phyloP scores from a whole-genome alignment of 2,797 vertebrate species.

The Cottoperca gobio region DNA sequence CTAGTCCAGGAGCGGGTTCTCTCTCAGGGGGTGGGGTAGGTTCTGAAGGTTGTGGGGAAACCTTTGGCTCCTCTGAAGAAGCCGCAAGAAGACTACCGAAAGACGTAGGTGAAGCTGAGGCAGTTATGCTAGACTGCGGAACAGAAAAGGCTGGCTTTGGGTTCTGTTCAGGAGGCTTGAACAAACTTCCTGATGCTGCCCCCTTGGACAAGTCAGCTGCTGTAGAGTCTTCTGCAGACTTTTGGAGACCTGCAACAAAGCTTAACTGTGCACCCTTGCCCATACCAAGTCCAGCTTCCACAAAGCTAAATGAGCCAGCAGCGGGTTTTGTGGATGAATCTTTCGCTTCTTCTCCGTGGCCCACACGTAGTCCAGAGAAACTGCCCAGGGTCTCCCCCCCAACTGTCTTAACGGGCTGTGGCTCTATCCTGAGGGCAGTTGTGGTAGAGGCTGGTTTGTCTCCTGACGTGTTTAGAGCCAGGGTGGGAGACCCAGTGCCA shows the following conservation, averaged over 20 bases:
- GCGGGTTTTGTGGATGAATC: conserved; percentile 60
- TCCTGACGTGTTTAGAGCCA: conserved; percentile 58
- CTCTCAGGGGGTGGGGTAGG: conserved; percentile 72
- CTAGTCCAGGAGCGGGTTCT: conserved; percentile 40
- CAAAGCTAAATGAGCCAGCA: conserved; percentile 70
- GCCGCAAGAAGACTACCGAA: conserved; percentile 86
- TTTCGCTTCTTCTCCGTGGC: conserved; percentile 89
- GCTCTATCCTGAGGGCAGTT: conserved; percentile 74
- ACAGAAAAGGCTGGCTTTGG: conserved; percentile 83
- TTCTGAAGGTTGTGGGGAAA: conserved; percentile 52
- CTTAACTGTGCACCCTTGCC: conserved; percentile 76
- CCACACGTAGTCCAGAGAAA: conserved; percentile 93
- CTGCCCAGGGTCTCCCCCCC: conserved; percentile 94
- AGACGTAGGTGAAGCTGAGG: conserved; percentile 65
- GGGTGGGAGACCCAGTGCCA: conserved; percentile 45
- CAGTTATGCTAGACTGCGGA: conserved; percentile 57
- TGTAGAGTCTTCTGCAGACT: conserved; percentile 71
- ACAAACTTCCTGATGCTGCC: conserved; percentile 60
- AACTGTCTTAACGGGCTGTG: conserved; percentile 74
- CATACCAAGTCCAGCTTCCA: conserved; percentile 61
- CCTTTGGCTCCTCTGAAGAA: conserved; percentile 67
- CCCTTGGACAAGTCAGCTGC: conserved; percentile 59
- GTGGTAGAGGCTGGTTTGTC: conserved; percentile 71
- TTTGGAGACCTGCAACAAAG: conserved; percentile 73
- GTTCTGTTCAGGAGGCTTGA: conserved; percentile 81